Evolutionary conservation across 2,888 invertebrate species (phyloP).

Genomic region (Ctenicera cuprea): DNA sequence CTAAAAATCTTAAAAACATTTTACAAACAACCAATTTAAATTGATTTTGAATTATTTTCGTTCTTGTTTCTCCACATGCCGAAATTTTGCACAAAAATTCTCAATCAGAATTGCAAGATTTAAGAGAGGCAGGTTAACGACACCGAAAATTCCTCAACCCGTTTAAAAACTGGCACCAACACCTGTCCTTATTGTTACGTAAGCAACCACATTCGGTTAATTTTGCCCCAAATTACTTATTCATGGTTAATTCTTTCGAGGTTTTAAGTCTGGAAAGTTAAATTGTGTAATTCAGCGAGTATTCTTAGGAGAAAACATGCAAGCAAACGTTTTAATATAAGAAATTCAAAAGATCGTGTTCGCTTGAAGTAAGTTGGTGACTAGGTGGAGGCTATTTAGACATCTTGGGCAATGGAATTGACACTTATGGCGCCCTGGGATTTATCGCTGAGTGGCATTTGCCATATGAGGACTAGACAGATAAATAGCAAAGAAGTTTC

Average conservation of each 20-base stretch:
- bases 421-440: conserved; percentile 21
- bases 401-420: conserved; percentile 10
- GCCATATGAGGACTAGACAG: conserved; percentile 18
- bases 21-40: no score
- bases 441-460: conserved; percentile 17
- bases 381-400: conserved; percentile 8
- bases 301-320: no score
- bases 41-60: neutral
- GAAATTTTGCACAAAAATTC: conserved; percentile 1
- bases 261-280: no score
- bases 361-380: neutral
- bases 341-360: no score
- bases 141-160: conserved; percentile 33
- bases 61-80: no score
- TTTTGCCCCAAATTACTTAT: neutral
- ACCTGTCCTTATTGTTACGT: conserved; percentile 40
- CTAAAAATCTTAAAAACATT: no score
- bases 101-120: conserved; percentile 16
- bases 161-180: conserved; percentile 35
- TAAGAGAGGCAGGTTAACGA: conserved; percentile 32
- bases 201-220: conserved; percentile 2
- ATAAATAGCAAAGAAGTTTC: neutral
- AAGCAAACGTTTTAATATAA: no score
- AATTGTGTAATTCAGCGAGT: no score
- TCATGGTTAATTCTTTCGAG: no score